These are phyloP conservation scores for Desmophyllum pertusum DNA, from an alignment of 92 coral and sea anemone species.

Conservation along the genomic window DNA sequence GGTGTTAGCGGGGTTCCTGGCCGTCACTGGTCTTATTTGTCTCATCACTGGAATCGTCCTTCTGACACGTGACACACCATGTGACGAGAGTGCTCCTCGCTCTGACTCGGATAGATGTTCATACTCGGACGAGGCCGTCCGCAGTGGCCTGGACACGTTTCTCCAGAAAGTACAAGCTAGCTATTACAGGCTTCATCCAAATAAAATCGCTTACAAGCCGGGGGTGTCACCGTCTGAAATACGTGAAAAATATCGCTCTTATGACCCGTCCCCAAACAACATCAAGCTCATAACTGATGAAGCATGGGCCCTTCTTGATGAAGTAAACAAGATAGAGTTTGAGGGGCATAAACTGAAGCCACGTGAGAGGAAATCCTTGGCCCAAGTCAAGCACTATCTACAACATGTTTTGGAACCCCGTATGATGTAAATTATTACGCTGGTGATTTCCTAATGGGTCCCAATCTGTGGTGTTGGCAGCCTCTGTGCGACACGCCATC, in stretches of 20 bases:
- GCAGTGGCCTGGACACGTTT: slow-evolving; percentile 71
- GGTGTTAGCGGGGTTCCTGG: slow-evolving; percentile 32
- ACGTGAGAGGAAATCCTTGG: slow-evolving; percentile 77
- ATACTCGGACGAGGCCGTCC: slow-evolving; percentile 66
- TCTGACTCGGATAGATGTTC: slow-evolving; percentile 29
- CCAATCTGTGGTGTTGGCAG: slow-evolving; percentile 84
- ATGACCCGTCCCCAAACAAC: slow-evolving; percentile 69
- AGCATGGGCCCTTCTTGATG: slow-evolving; percentile 59
- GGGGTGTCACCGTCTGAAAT: slow-evolving; percentile 60
- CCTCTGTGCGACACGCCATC: slow-evolving; percentile 49
- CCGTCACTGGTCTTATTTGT: slow-evolving; percentile 42
- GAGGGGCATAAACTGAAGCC: slow-evolving; percentile 59
- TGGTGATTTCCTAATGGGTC: slow-evolving; percentile 79
- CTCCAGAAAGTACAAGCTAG: slow-evolving; percentile 71
- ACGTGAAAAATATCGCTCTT: slow-evolving; percentile 62
- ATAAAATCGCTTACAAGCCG: slow-evolving; percentile 45
- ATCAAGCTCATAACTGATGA: slow-evolving; percentile 66
- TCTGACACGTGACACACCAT: slow-evolving; percentile 29
- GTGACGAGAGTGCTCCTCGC: not conserved
- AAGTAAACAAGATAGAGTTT: slow-evolving; percentile 47
- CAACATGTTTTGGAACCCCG: slow-evolving; percentile 53
- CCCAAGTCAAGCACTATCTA: slow-evolving; percentile 73
- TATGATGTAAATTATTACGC: slow-evolving; percentile 79
- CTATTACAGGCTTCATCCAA: slow-evolving; percentile 71
- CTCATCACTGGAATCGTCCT: slow-evolving; percentile 66